phyloP scores from a whole-genome alignment of 2,797 vertebrate genomes.

The Chromobotia macracanthus region DNA sequence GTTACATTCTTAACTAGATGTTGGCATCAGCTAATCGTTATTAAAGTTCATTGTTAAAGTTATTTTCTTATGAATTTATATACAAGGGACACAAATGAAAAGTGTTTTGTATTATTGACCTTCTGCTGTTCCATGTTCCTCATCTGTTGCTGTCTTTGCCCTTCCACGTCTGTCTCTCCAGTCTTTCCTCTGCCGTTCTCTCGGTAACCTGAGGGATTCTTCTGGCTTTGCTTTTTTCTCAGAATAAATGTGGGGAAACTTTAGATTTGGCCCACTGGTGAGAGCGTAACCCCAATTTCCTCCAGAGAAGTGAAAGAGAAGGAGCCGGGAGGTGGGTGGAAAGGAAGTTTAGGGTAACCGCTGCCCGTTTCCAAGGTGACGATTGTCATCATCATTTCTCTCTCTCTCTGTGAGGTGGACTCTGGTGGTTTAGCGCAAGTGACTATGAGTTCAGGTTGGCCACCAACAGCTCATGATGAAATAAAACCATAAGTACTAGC shows the following conservation, averaged over 20 bases:
- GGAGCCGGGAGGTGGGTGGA: slow-evolving; percentile 22
- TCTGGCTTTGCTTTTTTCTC: slow-evolving; percentile 27
- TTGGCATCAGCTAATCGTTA: too few relatives aligned
- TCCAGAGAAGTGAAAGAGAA: slow-evolving; percentile 34
- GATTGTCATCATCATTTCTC: slow-evolving; percentile 29
- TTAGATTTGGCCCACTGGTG: slow-evolving; percentile 51
- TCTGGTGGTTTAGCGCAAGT: slow-evolving; percentile 63
- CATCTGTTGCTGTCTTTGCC: not conserved
- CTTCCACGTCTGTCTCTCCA: not conserved
- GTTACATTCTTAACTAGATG: too few relatives aligned
- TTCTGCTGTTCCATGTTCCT: not conserved
- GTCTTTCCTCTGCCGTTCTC: slow-evolving; percentile 19
- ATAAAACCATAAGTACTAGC: too few relatives aligned
- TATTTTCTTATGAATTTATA: not conserved
- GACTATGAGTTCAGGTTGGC: slow-evolving; percentile 63
- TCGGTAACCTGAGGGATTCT: slow-evolving; percentile 38
- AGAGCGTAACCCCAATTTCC: slow-evolving; percentile 48
- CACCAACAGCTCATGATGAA: too few relatives aligned
- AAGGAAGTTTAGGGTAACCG: slow-evolving; percentile 45
- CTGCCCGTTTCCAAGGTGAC: slow-evolving; percentile 43
- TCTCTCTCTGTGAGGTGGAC: slow-evolving; percentile 21
- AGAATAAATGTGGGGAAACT: slow-evolving; percentile 50
- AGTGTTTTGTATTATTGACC: not conserved
- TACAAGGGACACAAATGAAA: not conserved
- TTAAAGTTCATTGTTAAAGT: not conserved